These are phyloP conservation scores for Macquaria australasica DNA, from an alignment of 2,113 vertebrate species.

Conservation along the genomic window DNA sequence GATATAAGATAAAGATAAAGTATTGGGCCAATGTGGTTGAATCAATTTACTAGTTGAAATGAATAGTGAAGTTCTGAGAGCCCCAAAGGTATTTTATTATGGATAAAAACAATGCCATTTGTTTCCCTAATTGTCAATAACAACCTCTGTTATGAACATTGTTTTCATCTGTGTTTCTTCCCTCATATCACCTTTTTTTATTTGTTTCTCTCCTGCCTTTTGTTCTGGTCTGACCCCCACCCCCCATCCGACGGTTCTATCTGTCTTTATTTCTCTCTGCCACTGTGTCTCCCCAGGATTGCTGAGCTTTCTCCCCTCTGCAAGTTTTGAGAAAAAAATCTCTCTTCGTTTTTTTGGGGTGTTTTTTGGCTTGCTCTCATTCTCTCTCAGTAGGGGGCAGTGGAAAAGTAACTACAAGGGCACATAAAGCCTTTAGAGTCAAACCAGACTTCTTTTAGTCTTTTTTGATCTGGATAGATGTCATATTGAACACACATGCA, in stretches of 20 bases:
- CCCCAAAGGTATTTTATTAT: slow-evolving; percentile 52
- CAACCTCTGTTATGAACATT: slow-evolving; percentile 37
- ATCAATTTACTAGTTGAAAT: slow-evolving; percentile 54
- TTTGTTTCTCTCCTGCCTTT: slow-evolving; percentile 9
- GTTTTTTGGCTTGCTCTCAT: slow-evolving; percentile 55
- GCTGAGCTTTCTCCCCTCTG: slow-evolving; percentile 65
- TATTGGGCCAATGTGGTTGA: slow-evolving; percentile 35
- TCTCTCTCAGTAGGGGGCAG: slow-evolving; percentile 72
- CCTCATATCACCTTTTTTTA: neutral
- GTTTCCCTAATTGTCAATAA: slow-evolving; percentile 59
- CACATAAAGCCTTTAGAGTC: slow-evolving; percentile 75
- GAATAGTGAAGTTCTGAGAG: slow-evolving; percentile 38
- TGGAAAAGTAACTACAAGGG: slow-evolving; percentile 79
- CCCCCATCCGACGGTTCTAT: slow-evolving; percentile 7
- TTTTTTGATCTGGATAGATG: slow-evolving; percentile 75
- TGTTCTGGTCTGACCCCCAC: slow-evolving; percentile 36
- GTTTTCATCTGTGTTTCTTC: slow-evolving; percentile 37
- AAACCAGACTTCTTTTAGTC: slow-evolving; percentile 76
- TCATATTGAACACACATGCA: slow-evolving; percentile 66
- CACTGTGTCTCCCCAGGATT: slow-evolving; percentile 59
- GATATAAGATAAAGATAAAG: slow-evolving; percentile 50
- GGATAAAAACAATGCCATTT: slow-evolving; percentile 58
- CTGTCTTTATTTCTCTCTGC: slow-evolving; percentile 60
- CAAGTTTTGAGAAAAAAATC: slow-evolving; percentile 66
- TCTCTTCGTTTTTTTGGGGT: neutral